Base-by-base conservation (phyloP, 23 tunicate genomes). In the Styela plicata region DNA sequence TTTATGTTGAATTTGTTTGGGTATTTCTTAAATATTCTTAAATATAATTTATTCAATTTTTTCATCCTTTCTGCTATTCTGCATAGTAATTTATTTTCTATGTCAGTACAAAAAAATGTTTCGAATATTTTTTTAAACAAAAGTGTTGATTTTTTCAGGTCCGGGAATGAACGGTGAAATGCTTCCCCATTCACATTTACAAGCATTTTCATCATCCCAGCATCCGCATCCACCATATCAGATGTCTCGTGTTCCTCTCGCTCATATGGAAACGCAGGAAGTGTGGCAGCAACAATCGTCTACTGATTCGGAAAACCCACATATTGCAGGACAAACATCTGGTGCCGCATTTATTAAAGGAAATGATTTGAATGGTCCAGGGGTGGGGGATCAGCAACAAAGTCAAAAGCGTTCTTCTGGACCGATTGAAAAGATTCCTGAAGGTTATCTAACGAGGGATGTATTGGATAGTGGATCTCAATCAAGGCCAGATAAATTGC, bases 81-180 rank as follows among this genome's bases (percentile, higher is more conserved):
- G n/a, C n/a, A n/a, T 20, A 18, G 64, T 18, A 18, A 23, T 17
- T 17, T 68, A 31, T 16, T 68, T 21, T 20, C 28, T 13, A 16
- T 21, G 73, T 24, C 24, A 20, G 73, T 24, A 29, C 17, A 68
- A 13, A 16, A 16, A 21, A 16, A 21, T 20, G 20, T 16, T 68
- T 21, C 10, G 20, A 68, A 68, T 68, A 22, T 53, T 18, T 0
- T 25, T 25, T 27, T n/a, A 22, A 69, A 69, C 74, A 25, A 25
- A 18, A 22, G 0, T 74, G 0, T 74, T 34, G 21, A 24, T 74
- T 20, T 74, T 30, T 76, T 76, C 81, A 76, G 81, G 81, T 24
- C 81, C 81, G 36, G 81, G 81, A 23, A 31, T 73, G 52, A 44
- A 25, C 27, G 81, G 81, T 17, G 81, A 76, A 18, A 44, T 33